These are phyloP conservation scores for Carpatolechia fugitivella DNA, from an alignment of 2,888 invertebrate genomes.

Conservation along the genomic window DNA sequence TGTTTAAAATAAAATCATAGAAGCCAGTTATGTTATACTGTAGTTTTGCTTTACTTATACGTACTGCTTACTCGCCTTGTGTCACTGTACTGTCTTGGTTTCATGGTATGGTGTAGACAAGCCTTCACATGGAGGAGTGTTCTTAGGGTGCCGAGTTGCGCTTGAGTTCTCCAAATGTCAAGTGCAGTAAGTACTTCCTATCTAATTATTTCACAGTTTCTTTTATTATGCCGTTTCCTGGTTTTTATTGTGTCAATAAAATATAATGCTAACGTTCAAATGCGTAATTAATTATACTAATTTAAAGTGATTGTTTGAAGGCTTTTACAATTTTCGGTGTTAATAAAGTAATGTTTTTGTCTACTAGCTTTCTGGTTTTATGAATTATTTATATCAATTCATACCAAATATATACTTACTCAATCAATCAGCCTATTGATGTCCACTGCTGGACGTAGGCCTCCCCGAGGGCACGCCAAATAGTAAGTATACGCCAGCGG, in stretches of 20 bases:
- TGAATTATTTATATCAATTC: no score
- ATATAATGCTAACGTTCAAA: constrained; percentile 1
- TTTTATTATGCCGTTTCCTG: constrained; percentile 23
- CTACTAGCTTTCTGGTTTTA: no score
- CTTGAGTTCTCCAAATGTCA: constrained; percentile 43
- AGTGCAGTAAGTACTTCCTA: constrained; percentile 38
- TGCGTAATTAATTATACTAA: background rate
- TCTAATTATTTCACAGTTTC: constrained; percentile 36
- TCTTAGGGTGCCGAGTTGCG: constrained; percentile 18
- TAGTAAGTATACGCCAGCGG: no score
- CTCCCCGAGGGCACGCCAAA: no score
- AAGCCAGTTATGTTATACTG: no score
- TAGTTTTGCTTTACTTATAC: background rate
- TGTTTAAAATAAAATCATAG: no score
- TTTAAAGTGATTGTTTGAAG: background rate
- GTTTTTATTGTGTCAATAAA: constrained; percentile 14
- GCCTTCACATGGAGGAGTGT: background rate
- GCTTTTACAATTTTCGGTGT: background rate
- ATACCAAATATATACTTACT: no score
- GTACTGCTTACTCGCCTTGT: background rate
- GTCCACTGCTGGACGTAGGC: no score
- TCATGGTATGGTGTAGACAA: no score
- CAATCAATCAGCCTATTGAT: no score
- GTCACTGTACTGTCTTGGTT: background rate
- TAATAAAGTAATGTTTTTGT: no score